A percentile compares a stretch with the other conserved stretches of the same genome.
These are phyloP conservation scores for Iguana delicatissima DNA, from an alignment of 2,797 vertebrate species.

Conservation along the genomic window DNA sequence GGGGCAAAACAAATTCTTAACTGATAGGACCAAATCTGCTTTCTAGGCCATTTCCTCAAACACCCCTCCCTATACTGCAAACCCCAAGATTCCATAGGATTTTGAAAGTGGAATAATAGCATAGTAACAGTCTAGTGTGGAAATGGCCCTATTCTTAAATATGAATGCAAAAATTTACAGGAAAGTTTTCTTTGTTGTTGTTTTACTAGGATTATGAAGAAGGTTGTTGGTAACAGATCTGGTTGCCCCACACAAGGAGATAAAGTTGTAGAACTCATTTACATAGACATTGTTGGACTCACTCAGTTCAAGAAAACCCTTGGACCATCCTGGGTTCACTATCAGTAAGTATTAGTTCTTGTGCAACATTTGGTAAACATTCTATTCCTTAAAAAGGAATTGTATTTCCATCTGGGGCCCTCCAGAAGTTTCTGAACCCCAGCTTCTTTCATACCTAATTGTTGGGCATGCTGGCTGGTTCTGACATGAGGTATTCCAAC, in stretches of 20 bases:
- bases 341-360: conserved; percentile 89
- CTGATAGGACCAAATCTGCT: not conserved
- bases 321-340: conserved; percentile 98
- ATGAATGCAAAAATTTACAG: conserved; percentile 25
- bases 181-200: not conserved
- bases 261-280: conserved; percentile 97
- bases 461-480: too few species aligned
- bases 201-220: conserved; percentile 93
- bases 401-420: not conserved
- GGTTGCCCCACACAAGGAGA: conserved; percentile 97
- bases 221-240: conserved; percentile 97
- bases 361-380: not conserved
- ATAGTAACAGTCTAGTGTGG: too few species aligned
- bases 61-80: too few species aligned
- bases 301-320: conserved; percentile 98
- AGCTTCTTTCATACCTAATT: too few species aligned
- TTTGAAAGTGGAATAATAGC: too few species aligned
- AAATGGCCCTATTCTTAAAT: not conserved
- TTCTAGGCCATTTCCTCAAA: not conserved
- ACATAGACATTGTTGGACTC: conserved; percentile 98
- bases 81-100: too few species aligned
- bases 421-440: too few species aligned
- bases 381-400: not conserved
- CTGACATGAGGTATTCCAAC: too few species aligned
- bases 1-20: not conserved